phyloP scores from a whole-genome alignment of 2,797 vertebrate genomes.

The Pipistrellus pipistrellus region DNA sequence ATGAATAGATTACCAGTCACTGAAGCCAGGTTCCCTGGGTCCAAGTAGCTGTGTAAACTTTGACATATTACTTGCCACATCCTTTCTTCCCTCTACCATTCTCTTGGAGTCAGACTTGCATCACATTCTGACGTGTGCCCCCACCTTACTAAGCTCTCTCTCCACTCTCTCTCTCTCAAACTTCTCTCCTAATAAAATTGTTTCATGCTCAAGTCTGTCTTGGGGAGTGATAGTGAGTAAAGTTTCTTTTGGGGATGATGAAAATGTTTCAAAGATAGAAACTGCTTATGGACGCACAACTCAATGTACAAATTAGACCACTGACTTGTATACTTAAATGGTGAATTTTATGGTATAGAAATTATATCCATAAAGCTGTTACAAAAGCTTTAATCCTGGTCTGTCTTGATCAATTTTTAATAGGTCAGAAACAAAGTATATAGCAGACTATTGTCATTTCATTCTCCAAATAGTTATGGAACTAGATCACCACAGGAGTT shows the following conservation, averaged over 20 bases:
- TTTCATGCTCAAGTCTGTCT: constrained; percentile 4
- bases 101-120: neutral
- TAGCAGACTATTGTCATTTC: constrained; percentile 94
- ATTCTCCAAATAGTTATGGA: constrained; percentile 94
- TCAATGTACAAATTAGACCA: constrained; percentile 6
- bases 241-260: neutral
- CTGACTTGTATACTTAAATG: constrained; percentile 6
- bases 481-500: constrained; percentile 97
- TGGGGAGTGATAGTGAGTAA: neutral
- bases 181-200: constrained; percentile 24
- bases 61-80: neutral
- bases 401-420: constrained; percentile 59
- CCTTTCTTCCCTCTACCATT: neutral
- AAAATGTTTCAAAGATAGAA: constrained; percentile 29
- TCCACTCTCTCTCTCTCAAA: neutral
- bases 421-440: constrained; percentile 97
- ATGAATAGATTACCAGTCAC: neutral
- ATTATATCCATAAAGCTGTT: constrained; percentile 19
- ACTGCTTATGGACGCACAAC: neutral
- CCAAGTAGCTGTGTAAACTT: neutral
- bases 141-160: neutral
- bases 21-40: neutral
- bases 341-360: constrained; percentile 21
- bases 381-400: neutral
- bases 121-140: neutral